Evolutionary conservation across 2,888 invertebrate species (phyloP).

Genomic region (Habroteleia sp.): DNA sequence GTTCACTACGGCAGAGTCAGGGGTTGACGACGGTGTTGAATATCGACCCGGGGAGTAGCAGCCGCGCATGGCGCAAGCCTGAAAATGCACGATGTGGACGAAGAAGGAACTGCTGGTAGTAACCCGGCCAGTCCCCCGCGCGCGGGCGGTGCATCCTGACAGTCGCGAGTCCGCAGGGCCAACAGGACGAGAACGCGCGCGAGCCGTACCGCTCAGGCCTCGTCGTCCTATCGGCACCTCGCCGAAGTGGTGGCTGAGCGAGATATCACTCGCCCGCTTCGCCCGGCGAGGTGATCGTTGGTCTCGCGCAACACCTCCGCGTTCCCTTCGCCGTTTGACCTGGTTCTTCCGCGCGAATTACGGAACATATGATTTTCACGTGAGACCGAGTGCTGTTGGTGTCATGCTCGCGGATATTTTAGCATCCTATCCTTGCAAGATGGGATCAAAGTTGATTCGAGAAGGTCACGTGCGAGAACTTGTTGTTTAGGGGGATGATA

Average conservation of each 20-base stretch:
- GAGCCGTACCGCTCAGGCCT: slow-evolving; percentile 35
- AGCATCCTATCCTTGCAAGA: not conserved
- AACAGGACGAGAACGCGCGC: slow-evolving; percentile 45
- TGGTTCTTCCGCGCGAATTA: slow-evolving; percentile 37
- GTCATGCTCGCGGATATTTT: slow-evolving; percentile 16
- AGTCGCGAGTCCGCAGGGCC: slow-evolving; percentile 53
- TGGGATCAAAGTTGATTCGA: slow-evolving; percentile 12
- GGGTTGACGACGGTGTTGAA: slow-evolving; percentile 71
- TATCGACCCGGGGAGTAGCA: slow-evolving; percentile 80
- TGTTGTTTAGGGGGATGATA: slow-evolving; percentile 2
- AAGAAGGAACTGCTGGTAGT: slow-evolving; percentile 75
- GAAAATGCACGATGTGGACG: slow-evolving; percentile 72
- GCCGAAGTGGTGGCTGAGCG: slow-evolving; percentile 63
- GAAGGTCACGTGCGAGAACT: slow-evolving; percentile 39
- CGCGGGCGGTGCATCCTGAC: slow-evolving; percentile 77
- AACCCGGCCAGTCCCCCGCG: slow-evolving; percentile 79
- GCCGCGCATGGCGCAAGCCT: slow-evolving; percentile 78
- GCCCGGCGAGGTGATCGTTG: slow-evolving; percentile 45
- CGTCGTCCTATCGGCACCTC: slow-evolving; percentile 52
- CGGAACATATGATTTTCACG: slow-evolving; percentile 49
- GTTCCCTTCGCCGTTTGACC: slow-evolving; percentile 28
- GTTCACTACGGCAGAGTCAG: slow-evolving; percentile 65
- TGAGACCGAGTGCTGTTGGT: slow-evolving; percentile 34
- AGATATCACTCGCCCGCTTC: slow-evolving; percentile 43
- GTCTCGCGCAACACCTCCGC: slow-evolving; percentile 1